phyloP scores from a whole-genome alignment of 2,888 invertebrate genomes.

The Melanargia galathea region DNA sequence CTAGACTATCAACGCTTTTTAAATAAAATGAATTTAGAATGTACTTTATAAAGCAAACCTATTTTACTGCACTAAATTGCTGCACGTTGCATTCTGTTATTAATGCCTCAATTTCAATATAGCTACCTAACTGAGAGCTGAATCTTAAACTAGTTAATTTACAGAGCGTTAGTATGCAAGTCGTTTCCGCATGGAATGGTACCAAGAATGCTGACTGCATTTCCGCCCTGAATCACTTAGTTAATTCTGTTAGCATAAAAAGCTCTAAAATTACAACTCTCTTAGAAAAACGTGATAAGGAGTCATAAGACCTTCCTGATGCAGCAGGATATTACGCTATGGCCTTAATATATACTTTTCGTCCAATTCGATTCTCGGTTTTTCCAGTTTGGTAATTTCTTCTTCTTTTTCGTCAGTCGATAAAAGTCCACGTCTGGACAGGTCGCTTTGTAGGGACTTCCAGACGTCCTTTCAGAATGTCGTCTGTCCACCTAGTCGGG shows the following conservation, averaged over 20 bases:
- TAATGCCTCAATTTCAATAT: slow-evolving; percentile 14
- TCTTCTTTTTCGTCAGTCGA: no score
- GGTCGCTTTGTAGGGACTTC: no score
- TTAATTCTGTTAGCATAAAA: slow-evolving; percentile 21
- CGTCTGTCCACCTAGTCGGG: no score
- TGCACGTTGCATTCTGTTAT: slow-evolving; percentile 1
- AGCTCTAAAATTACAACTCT: slow-evolving; percentile 6
- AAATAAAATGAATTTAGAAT: no score
- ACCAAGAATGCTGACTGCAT: slow-evolving; percentile 16
- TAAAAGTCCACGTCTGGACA: no score
- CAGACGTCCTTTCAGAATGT: no score
- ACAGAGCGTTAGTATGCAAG: slow-evolving; percentile 21
- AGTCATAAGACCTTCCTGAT: neutral
- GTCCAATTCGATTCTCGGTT: no score
- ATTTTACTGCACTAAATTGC: neutral
- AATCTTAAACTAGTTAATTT: slow-evolving; percentile 18
- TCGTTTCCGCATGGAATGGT: slow-evolving; percentile 18
- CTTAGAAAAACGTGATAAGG: slow-evolving; percentile 8
- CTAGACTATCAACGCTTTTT: no score
- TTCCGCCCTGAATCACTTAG: slow-evolving; percentile 14
- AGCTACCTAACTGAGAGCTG: slow-evolving; percentile 7
- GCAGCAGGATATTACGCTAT: no score
- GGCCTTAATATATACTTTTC: no score
- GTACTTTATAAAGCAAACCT: no score
- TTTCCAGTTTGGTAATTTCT: no score